A percentile compares a stretch with the other conserved stretches of the same genome.
Conservation (phyloP, 2,113 vertebrate genomes). For the Coracopsis vasa region DNA sequence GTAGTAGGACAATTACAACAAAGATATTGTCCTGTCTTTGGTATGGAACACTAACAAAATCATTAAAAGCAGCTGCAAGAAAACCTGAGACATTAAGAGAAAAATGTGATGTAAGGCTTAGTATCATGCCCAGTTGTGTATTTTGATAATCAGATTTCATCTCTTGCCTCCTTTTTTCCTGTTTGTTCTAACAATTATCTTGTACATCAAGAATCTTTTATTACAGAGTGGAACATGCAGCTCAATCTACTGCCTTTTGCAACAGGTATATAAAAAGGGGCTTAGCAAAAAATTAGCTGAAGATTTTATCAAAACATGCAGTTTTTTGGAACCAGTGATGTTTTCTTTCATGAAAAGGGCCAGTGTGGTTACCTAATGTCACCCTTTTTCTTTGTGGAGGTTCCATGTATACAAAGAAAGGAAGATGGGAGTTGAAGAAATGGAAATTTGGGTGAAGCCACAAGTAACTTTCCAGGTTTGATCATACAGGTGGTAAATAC, state of each 20-base stretch:
- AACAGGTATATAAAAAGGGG: not conserved
- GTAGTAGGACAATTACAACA: too few relatives aligned
- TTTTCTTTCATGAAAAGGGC: not conserved
- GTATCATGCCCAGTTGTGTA: rapidly evolving
- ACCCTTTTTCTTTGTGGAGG: not conserved
- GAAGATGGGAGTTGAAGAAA: not conserved
- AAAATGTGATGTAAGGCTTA: not conserved
- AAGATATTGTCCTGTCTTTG: not conserved
- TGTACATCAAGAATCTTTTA: not conserved
- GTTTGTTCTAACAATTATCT: not conserved
- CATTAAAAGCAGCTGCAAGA: not conserved
- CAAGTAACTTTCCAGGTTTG: not conserved
- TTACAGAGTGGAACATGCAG: not conserved
- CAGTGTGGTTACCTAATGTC: not conserved
- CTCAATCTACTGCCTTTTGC: not conserved
- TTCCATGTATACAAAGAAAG: not conserved
- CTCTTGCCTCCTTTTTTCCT: not conserved
- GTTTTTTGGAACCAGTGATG: not conserved
- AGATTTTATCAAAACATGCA: not conserved
- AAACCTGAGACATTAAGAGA: not conserved
- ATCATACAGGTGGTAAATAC: not conserved
- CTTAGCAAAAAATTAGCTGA: not conserved
- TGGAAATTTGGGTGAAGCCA: not conserved
- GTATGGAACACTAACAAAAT: not conserved
- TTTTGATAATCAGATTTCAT: not conserved